Evolutionary conservation across 2,888 invertebrate genomes (phyloP).

Genomic region (Ophion obscuratus): DNA sequence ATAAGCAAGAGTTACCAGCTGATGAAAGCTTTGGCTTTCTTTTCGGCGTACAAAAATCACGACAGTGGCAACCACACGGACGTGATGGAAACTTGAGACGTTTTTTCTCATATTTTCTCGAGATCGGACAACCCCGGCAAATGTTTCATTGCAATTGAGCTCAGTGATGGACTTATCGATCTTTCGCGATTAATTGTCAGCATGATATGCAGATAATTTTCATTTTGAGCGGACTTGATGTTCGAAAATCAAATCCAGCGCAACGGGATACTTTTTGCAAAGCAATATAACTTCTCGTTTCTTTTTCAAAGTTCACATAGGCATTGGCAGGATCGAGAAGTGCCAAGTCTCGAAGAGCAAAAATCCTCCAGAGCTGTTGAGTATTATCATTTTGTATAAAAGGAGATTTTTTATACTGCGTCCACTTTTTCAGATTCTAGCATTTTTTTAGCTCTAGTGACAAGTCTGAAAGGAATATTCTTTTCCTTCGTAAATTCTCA

Average conservation of each 20-base stretch:
- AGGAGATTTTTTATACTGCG: not conserved
- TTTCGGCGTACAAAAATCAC: constrained; percentile 92
- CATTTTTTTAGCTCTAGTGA: constrained; percentile 5
- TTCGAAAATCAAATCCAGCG: constrained; percentile 28
- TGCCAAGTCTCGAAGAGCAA: not conserved
- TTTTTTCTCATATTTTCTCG: not conserved
- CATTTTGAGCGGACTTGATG: not conserved
- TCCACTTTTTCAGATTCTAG: not conserved
- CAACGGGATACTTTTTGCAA: no score
- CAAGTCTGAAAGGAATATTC: not conserved
- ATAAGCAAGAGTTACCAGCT: constrained; percentile 96
- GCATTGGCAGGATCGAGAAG: not conserved
- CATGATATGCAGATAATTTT: constrained; percentile 43
- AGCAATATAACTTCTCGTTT: not conserved
- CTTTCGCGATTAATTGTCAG: constrained; percentile 11
- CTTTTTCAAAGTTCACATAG: not conserved
- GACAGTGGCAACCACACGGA: constrained; percentile 76
- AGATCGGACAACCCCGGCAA: not conserved
- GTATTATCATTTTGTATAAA: not conserved
- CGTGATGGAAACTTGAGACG: constrained; percentile 47
- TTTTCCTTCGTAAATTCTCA: constrained; percentile 24
- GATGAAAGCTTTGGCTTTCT: constrained; percentile 95
- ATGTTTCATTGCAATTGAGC: constrained; percentile 6
- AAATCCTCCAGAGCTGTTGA: not conserved
- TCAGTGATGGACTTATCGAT: constrained; percentile 11